Evolutionary conservation across 2,888 invertebrate species (phyloP), one percentile per base, ranked within the genome.

Genomic region (Ophraella communa): DNA sequence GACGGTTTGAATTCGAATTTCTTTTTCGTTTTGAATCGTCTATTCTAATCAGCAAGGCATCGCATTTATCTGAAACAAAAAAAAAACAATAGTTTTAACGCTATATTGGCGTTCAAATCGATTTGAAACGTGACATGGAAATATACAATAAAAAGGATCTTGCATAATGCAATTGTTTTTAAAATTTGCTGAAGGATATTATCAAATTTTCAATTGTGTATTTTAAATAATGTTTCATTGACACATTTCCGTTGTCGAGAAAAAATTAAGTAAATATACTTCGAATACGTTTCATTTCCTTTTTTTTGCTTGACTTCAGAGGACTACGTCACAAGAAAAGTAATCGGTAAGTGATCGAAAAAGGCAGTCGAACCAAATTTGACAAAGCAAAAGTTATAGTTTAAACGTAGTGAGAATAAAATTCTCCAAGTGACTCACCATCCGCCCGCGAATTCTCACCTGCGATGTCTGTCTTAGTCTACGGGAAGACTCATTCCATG

Each of bases 381-480:
- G 45, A 45, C 21, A n/a, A n/a, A 21, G 45, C 45, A 20, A 23
- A 42, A 45, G 23, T 45, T 45, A 8, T 30, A 21, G 23, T 45
- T 45, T 45, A 21, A 39, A 45, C 3, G n/a, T 14, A 45, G 45
- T n/a, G 21, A 23, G 21, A 21, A 45, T 45, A 45, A 45, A 20
- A 45, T 45, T 45, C 23, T 23, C 21, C 10, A 11, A 10, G 23
- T 45, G 45, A 45, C 21, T 45, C 45, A 45, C 3, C 20, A 23
- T 45, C 45, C 45, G 45, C 45, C 45, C 45, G 45, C 45, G 23
- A 45, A 45, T 45, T 45, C 45, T 23, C 45, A 45, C 45, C 45
- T 45, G 23, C 21, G 4, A n/a, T 21, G 45, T 20, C 23, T 45
- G n/a, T 20, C 11, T 4, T 20, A 21, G 7, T 45, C 1, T 20